These are phyloP conservation scores for Stenolophus ochropezus DNA, from an alignment of 2,888 invertebrate species.

Conservation along the genomic window DNA sequence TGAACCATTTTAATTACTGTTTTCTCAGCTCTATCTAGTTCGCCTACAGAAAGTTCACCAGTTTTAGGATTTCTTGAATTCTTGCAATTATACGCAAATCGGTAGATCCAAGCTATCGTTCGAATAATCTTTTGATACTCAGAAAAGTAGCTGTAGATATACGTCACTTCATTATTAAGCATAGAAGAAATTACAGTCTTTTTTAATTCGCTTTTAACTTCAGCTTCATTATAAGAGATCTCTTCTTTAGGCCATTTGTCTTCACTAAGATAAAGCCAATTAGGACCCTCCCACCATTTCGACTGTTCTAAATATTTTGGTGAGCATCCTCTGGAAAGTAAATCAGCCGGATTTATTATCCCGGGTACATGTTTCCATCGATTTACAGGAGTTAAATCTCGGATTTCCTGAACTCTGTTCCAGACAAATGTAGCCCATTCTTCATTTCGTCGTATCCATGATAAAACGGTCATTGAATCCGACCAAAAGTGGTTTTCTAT, in stretches of 20 bases:
- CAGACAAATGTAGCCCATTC: slow-evolving; percentile 65
- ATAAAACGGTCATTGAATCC: slow-evolving; percentile 64
- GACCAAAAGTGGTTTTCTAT: slow-evolving; percentile 63
- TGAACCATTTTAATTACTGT: neutral
- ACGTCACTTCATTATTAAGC: neutral
- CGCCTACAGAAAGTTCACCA: neutral
- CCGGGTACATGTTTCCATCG: slow-evolving; percentile 66
- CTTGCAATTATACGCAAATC: neutral
- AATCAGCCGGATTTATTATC: slow-evolving; percentile 66
- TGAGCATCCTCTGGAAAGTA: slow-evolving; percentile 66
- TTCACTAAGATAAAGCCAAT: slow-evolving; percentile 56
- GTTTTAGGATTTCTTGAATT: neutral
- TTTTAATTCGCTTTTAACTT: neutral
- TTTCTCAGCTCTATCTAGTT: neutral
- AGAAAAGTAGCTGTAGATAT: neutral
- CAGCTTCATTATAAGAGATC: neutral
- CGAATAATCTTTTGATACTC: neutral
- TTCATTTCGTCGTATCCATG: slow-evolving; percentile 63
- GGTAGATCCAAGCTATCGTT: neutral
- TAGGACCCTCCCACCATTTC: slow-evolving; percentile 64
- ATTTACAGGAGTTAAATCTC: slow-evolving; percentile 53
- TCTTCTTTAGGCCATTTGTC: neutral
- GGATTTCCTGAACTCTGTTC: slow-evolving; percentile 62
- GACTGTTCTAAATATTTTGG: slow-evolving; percentile 45
- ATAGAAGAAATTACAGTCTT: slow-evolving; percentile 2